phyloP scores from a whole-genome alignment of 2,888 invertebrate genomes.

The Ceratothoa steindachneri region DNA sequence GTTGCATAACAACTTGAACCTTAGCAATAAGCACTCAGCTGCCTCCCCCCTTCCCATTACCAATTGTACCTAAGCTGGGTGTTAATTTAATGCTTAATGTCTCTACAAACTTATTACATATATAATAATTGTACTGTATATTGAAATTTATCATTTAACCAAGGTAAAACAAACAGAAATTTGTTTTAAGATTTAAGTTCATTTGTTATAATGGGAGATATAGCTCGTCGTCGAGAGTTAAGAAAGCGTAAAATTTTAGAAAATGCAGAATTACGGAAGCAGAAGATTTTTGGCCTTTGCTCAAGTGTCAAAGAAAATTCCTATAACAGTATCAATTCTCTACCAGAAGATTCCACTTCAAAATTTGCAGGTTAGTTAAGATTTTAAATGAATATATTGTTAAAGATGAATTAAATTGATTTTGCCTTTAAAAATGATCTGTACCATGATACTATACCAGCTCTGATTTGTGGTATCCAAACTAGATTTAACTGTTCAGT shows the following conservation, averaged over 20 bases:
- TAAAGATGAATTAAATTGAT: no score
- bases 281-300: background rate
- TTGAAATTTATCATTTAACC: conserved; percentile 3
- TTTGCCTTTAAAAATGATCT: no score
- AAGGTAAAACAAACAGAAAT: background rate
- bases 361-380: background rate
- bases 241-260: background rate
- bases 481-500: no score
- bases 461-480: no score
- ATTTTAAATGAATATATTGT: no score
- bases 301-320: background rate
- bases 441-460: no score
- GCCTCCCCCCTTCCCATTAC: no score
- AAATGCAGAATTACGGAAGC: background rate
- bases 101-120: no score
- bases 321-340: background rate
- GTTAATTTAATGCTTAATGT: no score
- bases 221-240: background rate
- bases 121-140: background rate
- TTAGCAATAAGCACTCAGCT: no score
- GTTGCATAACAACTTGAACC: no score
- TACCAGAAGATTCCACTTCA: background rate
- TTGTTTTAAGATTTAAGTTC: background rate
- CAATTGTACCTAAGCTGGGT: no score
- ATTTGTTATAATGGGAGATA: background rate